Percentiles rank a stretch among this genome's conserved stretches.
Evolutionary conservation across 2,797 vertebrate species (phyloP).

Genomic region (Clamator glandarius): DNA sequence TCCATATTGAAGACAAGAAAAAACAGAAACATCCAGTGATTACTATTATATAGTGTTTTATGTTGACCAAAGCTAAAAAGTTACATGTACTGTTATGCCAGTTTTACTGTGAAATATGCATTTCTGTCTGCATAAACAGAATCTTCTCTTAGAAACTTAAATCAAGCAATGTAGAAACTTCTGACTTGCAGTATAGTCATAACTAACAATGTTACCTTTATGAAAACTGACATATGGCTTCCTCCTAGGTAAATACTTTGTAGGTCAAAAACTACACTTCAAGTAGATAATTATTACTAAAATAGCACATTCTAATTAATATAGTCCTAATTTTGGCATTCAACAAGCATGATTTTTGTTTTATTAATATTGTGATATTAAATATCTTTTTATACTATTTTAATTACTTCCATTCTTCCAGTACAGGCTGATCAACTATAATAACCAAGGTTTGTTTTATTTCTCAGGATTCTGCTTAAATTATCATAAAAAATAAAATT

Average conservation of each 20-base stretch:
- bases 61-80: background rate
- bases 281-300: background rate
- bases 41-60: background rate
- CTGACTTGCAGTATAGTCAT: background rate
- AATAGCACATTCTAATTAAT: background rate
- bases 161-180: background rate
- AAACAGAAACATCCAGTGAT: background rate
- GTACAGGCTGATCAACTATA: background rate
- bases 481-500: background rate
- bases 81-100: background rate
- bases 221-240: conserved; percentile 4
- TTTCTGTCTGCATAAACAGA: conserved; percentile 5
- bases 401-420: background rate
- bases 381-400: background rate
- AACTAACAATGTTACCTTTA: conserved; percentile 16
- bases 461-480: background rate
- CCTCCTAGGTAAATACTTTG: background rate
- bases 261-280: background rate
- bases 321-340: background rate
- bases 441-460: background rate
- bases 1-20: background rate
- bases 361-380: background rate
- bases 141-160: conserved; percentile 49
- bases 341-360: background rate
- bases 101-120: background rate